Conservation (phyloP, 2,888 invertebrate species). For the Oxyteleia sp. region DNA sequence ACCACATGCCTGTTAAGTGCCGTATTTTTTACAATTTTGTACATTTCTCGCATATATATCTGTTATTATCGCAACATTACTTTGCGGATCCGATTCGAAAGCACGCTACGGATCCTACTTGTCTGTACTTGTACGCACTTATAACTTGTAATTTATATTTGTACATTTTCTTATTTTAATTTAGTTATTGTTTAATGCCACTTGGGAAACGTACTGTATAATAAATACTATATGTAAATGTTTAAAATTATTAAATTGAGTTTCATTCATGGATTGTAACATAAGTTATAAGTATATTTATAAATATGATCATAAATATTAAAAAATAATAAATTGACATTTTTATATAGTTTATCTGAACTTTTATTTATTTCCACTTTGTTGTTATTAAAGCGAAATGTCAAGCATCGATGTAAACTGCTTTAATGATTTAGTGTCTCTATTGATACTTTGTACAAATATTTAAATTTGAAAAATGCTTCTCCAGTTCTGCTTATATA, state of each 20-base stretch:
- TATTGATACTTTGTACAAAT: too few relatives aligned
- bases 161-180: conserved; percentile 37
- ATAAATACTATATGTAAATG: conserved; percentile 39
- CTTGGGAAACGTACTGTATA: conserved; percentile 31
- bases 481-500: too few relatives aligned
- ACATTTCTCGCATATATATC: conserved; percentile 9
- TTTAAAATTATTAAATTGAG: conserved; percentile 3
- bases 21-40: conserved; percentile 30
- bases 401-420: too few relatives aligned
- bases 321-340: too few relatives aligned
- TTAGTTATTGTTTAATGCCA: conserved; percentile 13
- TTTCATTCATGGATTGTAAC: background rate
- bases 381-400: too few relatives aligned
- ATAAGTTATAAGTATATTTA: too few relatives aligned
- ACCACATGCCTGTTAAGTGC: conserved; percentile 9
- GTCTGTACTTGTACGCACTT: conserved; percentile 51
- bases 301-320: too few relatives aligned
- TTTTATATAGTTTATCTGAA: too few relatives aligned
- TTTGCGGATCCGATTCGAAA: conserved; percentile 8
- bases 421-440: too few relatives aligned
- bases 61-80: conserved; percentile 1
- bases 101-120: conserved; percentile 23
- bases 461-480: too few relatives aligned
- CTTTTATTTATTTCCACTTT: too few relatives aligned
- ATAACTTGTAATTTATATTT: conserved; percentile 57